These are phyloP conservation scores for Pocillopora grandis DNA, from an alignment of 92 coral and sea anemone genomes.

Conservation along the genomic window DNA sequence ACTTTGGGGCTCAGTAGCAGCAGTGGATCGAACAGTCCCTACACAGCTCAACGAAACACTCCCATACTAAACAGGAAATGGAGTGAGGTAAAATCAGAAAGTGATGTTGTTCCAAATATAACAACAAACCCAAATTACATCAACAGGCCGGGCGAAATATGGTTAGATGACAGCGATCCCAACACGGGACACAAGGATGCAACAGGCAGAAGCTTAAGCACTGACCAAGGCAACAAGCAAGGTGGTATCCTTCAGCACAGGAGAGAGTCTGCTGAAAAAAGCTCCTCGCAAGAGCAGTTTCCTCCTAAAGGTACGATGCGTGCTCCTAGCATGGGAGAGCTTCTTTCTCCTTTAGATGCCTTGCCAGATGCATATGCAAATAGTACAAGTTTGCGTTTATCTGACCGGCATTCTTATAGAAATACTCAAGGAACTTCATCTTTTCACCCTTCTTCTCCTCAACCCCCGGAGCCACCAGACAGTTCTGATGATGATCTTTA, in stretches of 20 bases:
- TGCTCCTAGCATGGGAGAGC: constrained; percentile 58
- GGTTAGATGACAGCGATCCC: constrained; percentile 8
- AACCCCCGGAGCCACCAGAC: constrained; percentile 82
- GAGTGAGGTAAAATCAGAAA: not conserved
- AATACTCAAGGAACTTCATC: constrained; percentile 25
- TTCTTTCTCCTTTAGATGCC: constrained; percentile 80
- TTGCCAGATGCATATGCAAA: constrained; percentile 46
- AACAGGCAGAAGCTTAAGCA: not conserved
- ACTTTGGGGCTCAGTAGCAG: not conserved
- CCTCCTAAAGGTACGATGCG: constrained; percentile 46
- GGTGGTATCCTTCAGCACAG: constrained; percentile 14
- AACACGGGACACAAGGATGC: not conserved
- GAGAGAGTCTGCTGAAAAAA: constrained; percentile 17
- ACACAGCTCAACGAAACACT: constrained; percentile 6
- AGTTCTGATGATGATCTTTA: constrained; percentile 94
- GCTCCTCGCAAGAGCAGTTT: not conserved
- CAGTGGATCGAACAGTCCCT: constrained; percentile 3
- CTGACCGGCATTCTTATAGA: constrained; percentile 37
- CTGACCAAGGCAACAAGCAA: not conserved
- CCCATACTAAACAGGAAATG: constrained; percentile 4
- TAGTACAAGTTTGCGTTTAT: constrained; percentile 35
- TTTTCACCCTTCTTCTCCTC: constrained; percentile 59
- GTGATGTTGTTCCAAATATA: constrained; percentile 11
- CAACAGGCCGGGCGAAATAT: constrained; percentile 8
- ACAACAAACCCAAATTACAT: constrained; percentile 31